A percentile compares a stretch with the other conserved stretches of the same genome.
These are phyloP conservation scores for Cavia aperea DNA, from an alignment of 2,113 vertebrate genomes.

Conservation along the genomic window DNA sequence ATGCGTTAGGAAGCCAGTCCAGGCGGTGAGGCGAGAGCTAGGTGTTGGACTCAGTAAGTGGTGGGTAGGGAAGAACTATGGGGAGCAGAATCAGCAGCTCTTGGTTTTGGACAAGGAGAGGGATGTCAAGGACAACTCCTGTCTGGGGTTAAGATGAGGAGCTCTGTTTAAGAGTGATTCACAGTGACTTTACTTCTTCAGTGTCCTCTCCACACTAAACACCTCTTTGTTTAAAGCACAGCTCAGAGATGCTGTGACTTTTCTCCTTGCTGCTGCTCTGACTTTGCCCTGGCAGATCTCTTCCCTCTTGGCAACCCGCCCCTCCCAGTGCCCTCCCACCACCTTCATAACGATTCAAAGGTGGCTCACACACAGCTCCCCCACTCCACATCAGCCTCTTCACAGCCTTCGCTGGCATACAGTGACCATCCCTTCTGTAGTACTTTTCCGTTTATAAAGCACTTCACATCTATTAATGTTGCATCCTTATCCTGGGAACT, in stretches of 20 bases:
- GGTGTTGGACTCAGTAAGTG: too few relatives aligned
- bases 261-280: not conserved
- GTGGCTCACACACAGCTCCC: not conserved
- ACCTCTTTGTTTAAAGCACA: fast-evolving
- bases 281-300: not conserved
- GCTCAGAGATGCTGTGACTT: fast-evolving
- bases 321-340: not conserved
- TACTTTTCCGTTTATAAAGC: not conserved
- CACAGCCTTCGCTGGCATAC: not conserved
- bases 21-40: not conserved
- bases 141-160: not conserved
- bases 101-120: not conserved
- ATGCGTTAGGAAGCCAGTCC: not conserved
- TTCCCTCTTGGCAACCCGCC: not conserved
- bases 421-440: not conserved
- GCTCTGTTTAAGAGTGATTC: not conserved
- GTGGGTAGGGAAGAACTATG: too few relatives aligned
- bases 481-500: not conserved
- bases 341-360: fast-evolving
- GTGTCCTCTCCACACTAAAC: not conserved
- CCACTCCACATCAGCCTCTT: not conserved
- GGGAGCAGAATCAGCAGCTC: not conserved
- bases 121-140: too few relatives aligned
- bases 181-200: not conserved
- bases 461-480: not conserved